Percentiles rank a stretch among this genome's conserved stretches.
Evolutionary conservation across 1,140 invertebrate genomes (phyloP).

Genomic region (Drosophila burlai): DNA sequence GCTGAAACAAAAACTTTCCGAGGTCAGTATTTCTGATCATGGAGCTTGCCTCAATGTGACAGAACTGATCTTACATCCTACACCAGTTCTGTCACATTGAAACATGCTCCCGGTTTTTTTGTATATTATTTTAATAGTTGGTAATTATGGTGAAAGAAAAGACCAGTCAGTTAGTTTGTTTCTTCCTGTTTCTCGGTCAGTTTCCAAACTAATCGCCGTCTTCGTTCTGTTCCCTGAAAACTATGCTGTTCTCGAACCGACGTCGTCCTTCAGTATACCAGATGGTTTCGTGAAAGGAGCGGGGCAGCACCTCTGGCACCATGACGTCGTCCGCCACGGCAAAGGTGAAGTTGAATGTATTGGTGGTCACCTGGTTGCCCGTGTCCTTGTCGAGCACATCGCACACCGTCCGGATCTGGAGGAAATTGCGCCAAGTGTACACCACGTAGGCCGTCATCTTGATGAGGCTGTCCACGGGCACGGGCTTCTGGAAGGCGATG

Average conservation of each 20-base stretch:
- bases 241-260: conserved; percentile 86
- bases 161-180: not conserved
- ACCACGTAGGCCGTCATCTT: conserved; percentile 90
- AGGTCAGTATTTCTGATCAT: not conserved
- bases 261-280: conserved; percentile 90
- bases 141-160: not conserved
- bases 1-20: not conserved
- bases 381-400: conserved; percentile 88
- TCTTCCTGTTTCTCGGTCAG: not conserved
- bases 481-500: conserved; percentile 89
- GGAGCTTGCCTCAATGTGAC: not conserved
- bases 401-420: conserved; percentile 89
- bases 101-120: not conserved
- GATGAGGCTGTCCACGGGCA: conserved; percentile 91
- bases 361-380: conserved; percentile 88
- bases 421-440: conserved; percentile 88
- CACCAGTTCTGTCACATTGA: not conserved
- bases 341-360: conserved; percentile 92
- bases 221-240: not conserved
- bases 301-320: conserved; percentile 88
- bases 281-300: conserved; percentile 91
- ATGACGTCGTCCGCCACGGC: conserved; percentile 84
- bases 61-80: no score
- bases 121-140: not conserved
- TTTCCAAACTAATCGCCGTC: not conserved